phyloP scores from a whole-genome alignment of 2,113 vertebrate species.

The Pelmatolapia mariae region DNA sequence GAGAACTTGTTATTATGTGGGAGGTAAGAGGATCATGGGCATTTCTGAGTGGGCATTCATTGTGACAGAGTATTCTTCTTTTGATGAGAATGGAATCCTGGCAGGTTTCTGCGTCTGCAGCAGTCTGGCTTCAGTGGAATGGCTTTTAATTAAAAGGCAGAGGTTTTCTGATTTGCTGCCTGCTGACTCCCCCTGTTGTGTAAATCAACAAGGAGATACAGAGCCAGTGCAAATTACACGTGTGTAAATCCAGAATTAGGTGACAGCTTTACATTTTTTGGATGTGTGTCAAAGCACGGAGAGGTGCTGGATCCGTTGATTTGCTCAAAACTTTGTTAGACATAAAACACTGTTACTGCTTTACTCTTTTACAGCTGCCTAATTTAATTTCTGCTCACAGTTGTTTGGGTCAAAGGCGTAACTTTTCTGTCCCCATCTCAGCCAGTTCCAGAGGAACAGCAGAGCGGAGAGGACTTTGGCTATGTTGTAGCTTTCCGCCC shows the following conservation, averaged over 20 bases:
- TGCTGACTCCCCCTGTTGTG: conserved; percentile 32
- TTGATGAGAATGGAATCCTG: conserved; percentile 25
- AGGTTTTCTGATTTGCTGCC: conserved; percentile 50
- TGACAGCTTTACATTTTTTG: conserved; percentile 7
- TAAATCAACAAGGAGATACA: conserved; percentile 47
- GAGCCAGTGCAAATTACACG: conserved; percentile 4
- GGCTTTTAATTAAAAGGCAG: conserved; percentile 56
- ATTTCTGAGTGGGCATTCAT: conserved; percentile 11
- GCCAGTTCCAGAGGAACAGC: conserved; percentile 85
- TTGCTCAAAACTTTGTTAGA: background rate
- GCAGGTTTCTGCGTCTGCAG: conserved; percentile 13
- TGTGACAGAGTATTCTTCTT: conserved; percentile 1
- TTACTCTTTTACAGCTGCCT: background rate
- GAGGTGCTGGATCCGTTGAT: background rate
- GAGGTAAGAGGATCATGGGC: conserved; percentile 74
- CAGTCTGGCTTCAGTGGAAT: conserved; percentile 27
- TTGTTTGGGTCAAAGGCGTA: conserved; percentile 1
- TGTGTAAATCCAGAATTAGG: conserved; percentile 22
- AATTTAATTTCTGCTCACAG: conserved; percentile 7
- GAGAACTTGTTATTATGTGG: conserved; percentile 86
- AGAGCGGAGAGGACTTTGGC: conserved; percentile 85
- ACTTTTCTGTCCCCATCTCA: conserved; percentile 50
- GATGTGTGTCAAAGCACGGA: background rate
- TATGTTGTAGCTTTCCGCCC: conserved; percentile 80
- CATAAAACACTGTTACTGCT: background rate